phyloP scores from a whole-genome alignment of 2,888 invertebrate species.

The Sisyra terminalis region DNA sequence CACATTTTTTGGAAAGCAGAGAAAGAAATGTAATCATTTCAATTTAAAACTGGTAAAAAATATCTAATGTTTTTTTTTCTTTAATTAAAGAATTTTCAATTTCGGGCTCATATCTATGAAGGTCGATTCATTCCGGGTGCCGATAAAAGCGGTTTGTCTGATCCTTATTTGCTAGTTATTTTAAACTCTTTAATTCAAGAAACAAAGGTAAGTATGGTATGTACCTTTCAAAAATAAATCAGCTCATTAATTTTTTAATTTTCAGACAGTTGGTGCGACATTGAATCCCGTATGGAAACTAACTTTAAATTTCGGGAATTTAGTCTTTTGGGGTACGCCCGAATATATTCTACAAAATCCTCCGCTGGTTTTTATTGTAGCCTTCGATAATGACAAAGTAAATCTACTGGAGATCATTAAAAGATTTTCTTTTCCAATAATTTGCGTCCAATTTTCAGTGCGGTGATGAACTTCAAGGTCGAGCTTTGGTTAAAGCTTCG shows the following conservation, averaged over 20 bases:
- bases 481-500: constrained; percentile 23
- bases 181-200: constrained; percentile 24
- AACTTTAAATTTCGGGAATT: constrained; percentile 30
- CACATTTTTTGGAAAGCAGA: no score
- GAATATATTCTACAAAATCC: constrained; percentile 25
- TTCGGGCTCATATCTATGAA: constrained; percentile 47
- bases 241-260: constrained; percentile 8
- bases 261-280: constrained; percentile 24
- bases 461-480: constrained; percentile 27
- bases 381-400: constrained; percentile 30
- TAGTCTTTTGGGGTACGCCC: constrained; percentile 25
- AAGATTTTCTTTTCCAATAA: constrained; percentile 1
- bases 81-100: constrained; percentile 32
- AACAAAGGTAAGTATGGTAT: constrained; percentile 23
- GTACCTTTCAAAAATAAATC: background rate
- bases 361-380: constrained; percentile 27
- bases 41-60: background rate
- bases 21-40: background rate
- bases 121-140: constrained; percentile 41
- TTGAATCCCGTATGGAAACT: constrained; percentile 45
- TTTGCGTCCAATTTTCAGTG: constrained; percentile 12
- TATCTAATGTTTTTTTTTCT: background rate
- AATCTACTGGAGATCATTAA: constrained; percentile 13
- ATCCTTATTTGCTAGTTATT: constrained; percentile 29
- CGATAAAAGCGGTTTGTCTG: constrained; percentile 33